These are phyloP conservation scores for Saiga tatarica DNA, from an alignment of 2,113 vertebrate genomes.

Conservation along the genomic window DNA sequence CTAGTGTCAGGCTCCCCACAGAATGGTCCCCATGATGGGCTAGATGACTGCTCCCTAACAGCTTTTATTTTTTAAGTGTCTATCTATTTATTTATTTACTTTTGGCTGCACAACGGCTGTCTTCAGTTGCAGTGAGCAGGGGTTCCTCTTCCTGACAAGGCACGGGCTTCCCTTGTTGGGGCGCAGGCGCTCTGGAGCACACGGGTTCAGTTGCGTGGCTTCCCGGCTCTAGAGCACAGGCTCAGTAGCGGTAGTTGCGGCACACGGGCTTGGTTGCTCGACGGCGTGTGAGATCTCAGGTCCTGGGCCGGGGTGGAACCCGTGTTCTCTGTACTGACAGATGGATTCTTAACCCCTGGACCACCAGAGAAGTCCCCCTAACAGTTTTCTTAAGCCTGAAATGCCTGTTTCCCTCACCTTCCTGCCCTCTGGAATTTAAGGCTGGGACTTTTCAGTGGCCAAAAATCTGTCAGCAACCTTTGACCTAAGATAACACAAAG, in stretches of 20 bases:
- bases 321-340: background rate
- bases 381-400: background rate
- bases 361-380: background rate
- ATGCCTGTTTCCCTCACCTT: background rate
- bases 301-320: background rate
- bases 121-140: fast-evolving
- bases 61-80: background rate
- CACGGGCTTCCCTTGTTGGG: background rate
- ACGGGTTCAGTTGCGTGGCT: background rate
- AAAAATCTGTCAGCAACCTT: background rate
- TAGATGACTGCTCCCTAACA: background rate
- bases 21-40: background rate
- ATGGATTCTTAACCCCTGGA: fast-evolving
- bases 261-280: background rate
- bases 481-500: background rate
- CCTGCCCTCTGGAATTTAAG: background rate
- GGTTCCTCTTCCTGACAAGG: background rate
- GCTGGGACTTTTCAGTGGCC: background rate
- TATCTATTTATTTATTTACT: background rate
- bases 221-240: background rate
- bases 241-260: background rate
- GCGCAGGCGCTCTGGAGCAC: fast-evolving
- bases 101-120: background rate
- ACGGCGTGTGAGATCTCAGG: background rate
- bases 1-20: background rate